Evolutionary conservation across 2,888 invertebrate genomes (phyloP), one percentile per base, ranked within the genome.

Genomic region (Sinhomidia bicolor): DNA sequence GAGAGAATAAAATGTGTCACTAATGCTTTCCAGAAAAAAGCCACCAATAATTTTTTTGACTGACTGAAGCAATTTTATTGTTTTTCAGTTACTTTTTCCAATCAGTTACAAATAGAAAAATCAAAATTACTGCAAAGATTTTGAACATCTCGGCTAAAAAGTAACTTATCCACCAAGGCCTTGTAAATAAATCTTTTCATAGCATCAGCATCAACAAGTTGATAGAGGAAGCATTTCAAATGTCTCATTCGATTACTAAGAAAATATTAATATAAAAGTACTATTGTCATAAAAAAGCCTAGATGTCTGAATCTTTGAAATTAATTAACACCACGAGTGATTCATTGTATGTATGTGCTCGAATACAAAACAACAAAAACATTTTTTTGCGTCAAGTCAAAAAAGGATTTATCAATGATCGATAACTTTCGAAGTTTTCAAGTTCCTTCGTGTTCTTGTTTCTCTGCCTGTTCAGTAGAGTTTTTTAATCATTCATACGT

Each of bases 21-120:
- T n/a, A n/a, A n/a, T n/a, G n/a, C n/a, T n/a, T n/a, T n/a, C n/a
- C n/a, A n/a, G n/a, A n/a, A n/a, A n/a, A n/a, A n/a, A n/a, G n/a
- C n/a, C n/a, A n/a, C n/a, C n/a, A n/a, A n/a, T n/a, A n/a, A n/a
- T n/a, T n/a, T n/a, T n/a, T n/a, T 41, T 71, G 68, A 71, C 68
- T 71, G 68, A 82, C 82, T 82, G 47, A 82, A 82, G 82, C 82
- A 82, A 82, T 82, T 82, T 82, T 82, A 81, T 81, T 82, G 20
- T 82, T 82, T 80, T 82, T 68, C 68, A 20, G 68, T 71, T 60
- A 68, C 44, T 12, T 68, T 82, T 60, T 47, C 68, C 82, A 82
- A 82, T 82, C 68, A 41, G 36, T 51, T 68, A 68, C 32, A 17
- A 26, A 17, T 14, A 81, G 41, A 65, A n/a, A 36, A 41, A 81